Evolutionary conservation across 2,113 vertebrate species (phyloP).

Genomic region (Lepus europaeus): DNA sequence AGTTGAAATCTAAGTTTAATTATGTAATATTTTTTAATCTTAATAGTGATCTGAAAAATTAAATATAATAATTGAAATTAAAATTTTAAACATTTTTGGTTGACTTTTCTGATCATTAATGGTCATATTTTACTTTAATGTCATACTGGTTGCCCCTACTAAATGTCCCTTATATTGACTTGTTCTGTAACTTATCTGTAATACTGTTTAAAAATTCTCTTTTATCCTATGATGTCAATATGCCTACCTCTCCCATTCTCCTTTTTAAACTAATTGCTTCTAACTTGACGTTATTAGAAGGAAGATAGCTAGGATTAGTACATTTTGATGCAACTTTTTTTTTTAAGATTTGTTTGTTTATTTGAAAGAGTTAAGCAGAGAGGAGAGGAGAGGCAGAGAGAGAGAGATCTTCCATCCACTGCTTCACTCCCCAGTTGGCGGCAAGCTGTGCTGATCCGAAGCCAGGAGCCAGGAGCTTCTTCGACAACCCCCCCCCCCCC

Average conservation of each 20-base stretch:
- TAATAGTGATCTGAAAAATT: slow-evolving; percentile 46
- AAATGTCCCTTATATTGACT: slow-evolving; percentile 6
- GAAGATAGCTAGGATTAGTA: slow-evolving; percentile 32
- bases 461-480: no score
- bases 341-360: not conserved
- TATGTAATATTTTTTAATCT: slow-evolving; percentile 41
- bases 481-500: no score
- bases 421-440: no score
- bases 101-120: slow-evolving; percentile 49
- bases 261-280: slow-evolving; percentile 62
- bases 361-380: no score
- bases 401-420: no score
- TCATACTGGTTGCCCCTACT: slow-evolving; percentile 33
- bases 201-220: slow-evolving; percentile 32
- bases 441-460: no score
- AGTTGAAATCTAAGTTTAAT: slow-evolving; percentile 62
- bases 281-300: slow-evolving; percentile 39
- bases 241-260: not conserved
- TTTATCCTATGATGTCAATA: not conserved
- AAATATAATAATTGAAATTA: slow-evolving; percentile 53
- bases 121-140: slow-evolving; percentile 45
- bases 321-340: slow-evolving; percentile 69
- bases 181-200: slow-evolving; percentile 43
- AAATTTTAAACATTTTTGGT: slow-evolving; percentile 50
- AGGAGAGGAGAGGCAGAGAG: no score